Conservation (phyloP, 2,888 invertebrate genomes). For the Aphidoletes aphidimyza region DNA sequence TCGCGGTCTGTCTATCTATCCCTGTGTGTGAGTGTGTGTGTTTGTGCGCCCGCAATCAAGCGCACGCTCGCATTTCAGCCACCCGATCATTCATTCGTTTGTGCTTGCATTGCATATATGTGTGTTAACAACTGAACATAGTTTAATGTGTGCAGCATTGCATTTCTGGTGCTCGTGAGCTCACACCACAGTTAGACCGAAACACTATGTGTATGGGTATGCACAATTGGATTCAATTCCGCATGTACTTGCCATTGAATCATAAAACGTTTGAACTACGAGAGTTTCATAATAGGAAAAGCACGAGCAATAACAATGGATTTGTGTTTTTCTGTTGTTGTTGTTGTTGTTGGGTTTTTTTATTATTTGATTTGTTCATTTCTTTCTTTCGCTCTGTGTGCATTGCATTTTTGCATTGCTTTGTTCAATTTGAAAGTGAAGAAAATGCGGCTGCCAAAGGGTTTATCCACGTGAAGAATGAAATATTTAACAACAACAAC, state of each 20-base stretch:
- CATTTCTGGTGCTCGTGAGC: constrained; percentile 51
- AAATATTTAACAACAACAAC: background rate
- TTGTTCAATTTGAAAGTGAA: background rate
- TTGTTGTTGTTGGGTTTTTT: no score
- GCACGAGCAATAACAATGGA: constrained; percentile 13
- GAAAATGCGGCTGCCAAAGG: background rate
- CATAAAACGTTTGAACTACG: constrained; percentile 33
- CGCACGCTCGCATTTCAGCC: no score
- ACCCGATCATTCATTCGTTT: no score
- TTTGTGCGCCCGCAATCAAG: background rate
- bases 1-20: background rate
- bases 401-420: background rate
- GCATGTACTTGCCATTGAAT: constrained; percentile 50
- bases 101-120: no score
- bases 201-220: background rate
- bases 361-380: no score
- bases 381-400: background rate
- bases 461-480: background rate
- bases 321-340: constrained; percentile 1
- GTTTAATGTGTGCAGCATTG: constrained; percentile 21
- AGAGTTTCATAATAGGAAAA: constrained; percentile 44
- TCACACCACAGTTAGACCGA: no score
- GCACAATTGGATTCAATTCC: constrained; percentile 14
- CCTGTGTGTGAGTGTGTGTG: background rate
- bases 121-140: no score